Percentiles rank a stretch among this genome's conserved stretches.
Evolutionary conservation across 2,797 vertebrate species (phyloP).

Genomic region (Tympanoctomys barrerae): DNA sequence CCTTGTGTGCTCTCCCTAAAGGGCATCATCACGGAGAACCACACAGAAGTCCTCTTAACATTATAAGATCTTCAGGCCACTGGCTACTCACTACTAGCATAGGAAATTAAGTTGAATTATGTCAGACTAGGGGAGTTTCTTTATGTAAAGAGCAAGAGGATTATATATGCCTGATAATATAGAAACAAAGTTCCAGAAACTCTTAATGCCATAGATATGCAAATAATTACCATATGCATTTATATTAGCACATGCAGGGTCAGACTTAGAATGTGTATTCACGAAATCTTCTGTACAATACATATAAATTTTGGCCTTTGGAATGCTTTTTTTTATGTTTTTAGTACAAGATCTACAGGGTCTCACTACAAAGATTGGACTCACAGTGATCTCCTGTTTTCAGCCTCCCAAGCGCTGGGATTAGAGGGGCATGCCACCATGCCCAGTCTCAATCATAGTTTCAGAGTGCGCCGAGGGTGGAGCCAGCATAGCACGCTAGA

Average conservation of each 20-base stretch:
- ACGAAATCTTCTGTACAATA: constrained; percentile 3
- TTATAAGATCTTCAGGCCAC: not conserved
- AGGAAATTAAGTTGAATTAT: constrained; percentile 17
- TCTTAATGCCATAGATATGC: not conserved
- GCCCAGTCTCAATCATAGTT: too few species aligned
- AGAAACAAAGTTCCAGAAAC: not conserved
- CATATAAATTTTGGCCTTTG: not conserved
- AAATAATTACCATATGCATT: not conserved
- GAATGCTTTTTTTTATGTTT: not conserved
- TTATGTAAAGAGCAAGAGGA: not conserved
- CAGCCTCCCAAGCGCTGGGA: too few species aligned
- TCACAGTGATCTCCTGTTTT: too few species aligned
- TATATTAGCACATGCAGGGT: not conserved
- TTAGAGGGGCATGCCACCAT: too few species aligned
- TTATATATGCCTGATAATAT: too few species aligned
- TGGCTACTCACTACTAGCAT: not conserved
- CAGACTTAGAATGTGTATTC: not conserved
- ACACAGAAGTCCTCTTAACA: not conserved
- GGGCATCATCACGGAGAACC: not conserved
- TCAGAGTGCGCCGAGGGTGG: too few species aligned
- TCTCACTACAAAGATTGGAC: too few species aligned
- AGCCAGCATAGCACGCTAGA: too few species aligned
- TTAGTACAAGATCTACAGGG: too few species aligned
- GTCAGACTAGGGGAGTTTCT: not conserved
- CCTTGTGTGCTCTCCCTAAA: not conserved